Percentiles rank a stretch among this genome's conserved stretches.
Conservation (phyloP, 2,888 invertebrate species). For the Zygogramma bicolorata region DNA sequence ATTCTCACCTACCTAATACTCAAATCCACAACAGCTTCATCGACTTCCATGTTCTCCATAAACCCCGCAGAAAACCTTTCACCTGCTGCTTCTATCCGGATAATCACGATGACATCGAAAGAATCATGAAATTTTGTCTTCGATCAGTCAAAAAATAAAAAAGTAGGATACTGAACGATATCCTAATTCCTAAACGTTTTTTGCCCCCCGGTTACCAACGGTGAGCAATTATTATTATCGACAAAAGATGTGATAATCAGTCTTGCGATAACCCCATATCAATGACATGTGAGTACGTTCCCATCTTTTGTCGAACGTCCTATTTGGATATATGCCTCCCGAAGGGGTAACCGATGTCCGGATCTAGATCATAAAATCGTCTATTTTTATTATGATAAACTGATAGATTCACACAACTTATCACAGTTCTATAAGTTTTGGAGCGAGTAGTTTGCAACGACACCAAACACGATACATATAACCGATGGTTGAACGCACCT, state of each 20-base stretch:
- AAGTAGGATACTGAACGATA: background rate
- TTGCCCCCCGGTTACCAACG: constrained; percentile 28
- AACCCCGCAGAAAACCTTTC: constrained; percentile 23
- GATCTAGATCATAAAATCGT: background rate
- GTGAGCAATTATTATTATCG: constrained; percentile 44
- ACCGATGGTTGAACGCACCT: constrained; percentile 65
- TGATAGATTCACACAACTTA: constrained; percentile 1
- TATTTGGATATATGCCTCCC: constrained; percentile 10
- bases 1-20: constrained; percentile 78
- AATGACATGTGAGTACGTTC: constrained; percentile 26
- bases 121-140: background rate
- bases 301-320: constrained; percentile 9
- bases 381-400: background rate
- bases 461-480: constrained; percentile 64
- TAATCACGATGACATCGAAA: constrained; percentile 10
- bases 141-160: background rate
- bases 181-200: constrained; percentile 12
- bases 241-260: constrained; percentile 57
- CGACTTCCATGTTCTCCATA: constrained; percentile 82
- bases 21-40: constrained; percentile 90
- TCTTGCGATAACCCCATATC: constrained; percentile 39
- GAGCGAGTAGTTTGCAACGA: constrained; percentile 57
- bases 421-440: constrained; percentile 24
- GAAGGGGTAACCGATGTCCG: background rate
- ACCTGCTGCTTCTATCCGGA: constrained; percentile 13